Conservation (phyloP, 2,797 vertebrate genomes). For the Pangasius sanitwongsei region DNA sequence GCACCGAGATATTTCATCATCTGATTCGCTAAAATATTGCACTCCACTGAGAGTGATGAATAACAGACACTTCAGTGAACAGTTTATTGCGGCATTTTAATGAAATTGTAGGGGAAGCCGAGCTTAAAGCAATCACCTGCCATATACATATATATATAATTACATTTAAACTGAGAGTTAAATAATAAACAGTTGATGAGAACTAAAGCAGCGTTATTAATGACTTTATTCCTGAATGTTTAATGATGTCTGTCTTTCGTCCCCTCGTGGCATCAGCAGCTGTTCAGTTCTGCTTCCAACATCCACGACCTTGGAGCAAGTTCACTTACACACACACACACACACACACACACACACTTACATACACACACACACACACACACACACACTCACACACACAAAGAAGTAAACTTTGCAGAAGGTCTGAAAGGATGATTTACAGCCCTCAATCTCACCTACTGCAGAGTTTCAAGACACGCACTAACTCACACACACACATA, state of each 20-base stretch:
- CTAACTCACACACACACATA: neutral
- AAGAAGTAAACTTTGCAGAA: slow-evolving; percentile 9
- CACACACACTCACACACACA: slow-evolving; percentile 16
- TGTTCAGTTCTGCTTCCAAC: slow-evolving; percentile 48
- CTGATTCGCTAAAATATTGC: too few relatives aligned
- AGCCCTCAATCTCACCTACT: slow-evolving; percentile 31
- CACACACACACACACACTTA: slow-evolving; percentile 16
- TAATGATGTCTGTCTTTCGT: slow-evolving; percentile 41
- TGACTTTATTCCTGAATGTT: slow-evolving; percentile 10
- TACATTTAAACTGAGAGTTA: neutral
- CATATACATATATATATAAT: too few relatives aligned
- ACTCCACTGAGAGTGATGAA: too few relatives aligned
- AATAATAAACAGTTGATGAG: neutral
- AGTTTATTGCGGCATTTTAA: too few relatives aligned
- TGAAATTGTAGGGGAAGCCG: too few relatives aligned
- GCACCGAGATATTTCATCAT: too few relatives aligned
- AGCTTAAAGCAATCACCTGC: neutral
- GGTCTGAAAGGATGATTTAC: slow-evolving; percentile 35
- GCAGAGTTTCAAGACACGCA: slow-evolving; percentile 11
- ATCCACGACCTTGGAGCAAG: slow-evolving; percentile 47
- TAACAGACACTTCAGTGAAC: too few relatives aligned
- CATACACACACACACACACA: slow-evolving; percentile 7
- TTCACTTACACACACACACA: slow-evolving; percentile 10
- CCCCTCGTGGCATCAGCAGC: slow-evolving; percentile 48
- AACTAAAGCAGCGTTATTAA: neutral